Evolutionary conservation across 2,113 vertebrate species (phyloP).

Genomic region (Takifugu bimaculatus): DNA sequence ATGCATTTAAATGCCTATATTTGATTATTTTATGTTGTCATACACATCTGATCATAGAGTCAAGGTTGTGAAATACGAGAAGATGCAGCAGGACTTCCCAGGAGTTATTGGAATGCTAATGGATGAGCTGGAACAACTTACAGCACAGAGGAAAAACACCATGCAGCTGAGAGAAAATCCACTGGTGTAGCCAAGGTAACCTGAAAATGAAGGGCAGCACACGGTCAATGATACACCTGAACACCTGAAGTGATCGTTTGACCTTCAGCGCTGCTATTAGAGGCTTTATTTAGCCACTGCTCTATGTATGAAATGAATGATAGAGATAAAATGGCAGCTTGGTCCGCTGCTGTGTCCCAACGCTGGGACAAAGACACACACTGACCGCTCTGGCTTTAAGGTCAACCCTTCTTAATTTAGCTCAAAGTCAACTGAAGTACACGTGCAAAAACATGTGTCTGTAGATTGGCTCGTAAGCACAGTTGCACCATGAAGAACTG

Average conservation of each 20-base stretch:
- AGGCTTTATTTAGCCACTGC: no score
- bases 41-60: constrained; percentile 28
- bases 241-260: no score
- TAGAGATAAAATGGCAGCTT: neutral
- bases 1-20: constrained; percentile 28
- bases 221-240: neutral
- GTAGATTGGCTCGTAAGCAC: no score
- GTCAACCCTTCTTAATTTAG: neutral
- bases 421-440: constrained; percentile 3
- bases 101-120: constrained; percentile 21
- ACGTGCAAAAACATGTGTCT: no score
- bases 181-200: constrained; percentile 94
- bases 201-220: constrained; percentile 63
- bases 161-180: constrained; percentile 98
- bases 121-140: constrained; percentile 68
- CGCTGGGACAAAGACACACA: constrained; percentile 19
- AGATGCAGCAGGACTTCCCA: constrained; percentile 11
- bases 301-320: neutral
- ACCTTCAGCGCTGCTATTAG: no score
- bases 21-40: constrained; percentile 27
- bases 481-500: no score
- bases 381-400: constrained; percentile 32
- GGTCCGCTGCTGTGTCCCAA: constrained; percentile 24
- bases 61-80: constrained; percentile 17
- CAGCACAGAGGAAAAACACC: constrained; percentile 92